phyloP scores from a whole-genome alignment of 1,140 invertebrate species.

The Cryptotermes secundus region DNA sequence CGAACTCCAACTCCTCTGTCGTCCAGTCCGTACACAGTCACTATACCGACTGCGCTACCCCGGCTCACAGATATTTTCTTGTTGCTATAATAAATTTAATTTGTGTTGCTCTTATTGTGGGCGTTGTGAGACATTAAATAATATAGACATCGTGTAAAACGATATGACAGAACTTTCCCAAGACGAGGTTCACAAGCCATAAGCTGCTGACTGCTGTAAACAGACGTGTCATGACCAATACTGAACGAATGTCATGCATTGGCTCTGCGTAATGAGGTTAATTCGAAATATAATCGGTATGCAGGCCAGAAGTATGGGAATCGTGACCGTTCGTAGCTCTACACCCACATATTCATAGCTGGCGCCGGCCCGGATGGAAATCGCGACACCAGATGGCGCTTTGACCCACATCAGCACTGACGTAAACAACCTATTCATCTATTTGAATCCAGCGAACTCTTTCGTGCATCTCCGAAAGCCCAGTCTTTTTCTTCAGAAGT shows the following conservation, averaged over 20 bases:
- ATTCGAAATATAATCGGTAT: background rate
- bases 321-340: background rate
- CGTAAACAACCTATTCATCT: background rate
- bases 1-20: no score
- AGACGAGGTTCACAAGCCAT: no score
- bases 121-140: no score
- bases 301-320: background rate
- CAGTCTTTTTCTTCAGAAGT: no score
- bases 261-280: background rate
- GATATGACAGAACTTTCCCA: no score
- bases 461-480: no score
- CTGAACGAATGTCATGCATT: background rate
- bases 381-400: slow-evolving; percentile 4
- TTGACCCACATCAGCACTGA: background rate
- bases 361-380: background rate
- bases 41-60: no score
- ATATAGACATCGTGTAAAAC: no score
- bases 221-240: background rate
- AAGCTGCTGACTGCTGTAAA: background rate
- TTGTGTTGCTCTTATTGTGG: no score
- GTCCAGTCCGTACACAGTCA: no score
- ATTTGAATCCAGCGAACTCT: background rate
- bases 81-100: no score
- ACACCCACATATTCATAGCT: background rate
- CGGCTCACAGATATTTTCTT: no score